Base-by-base conservation (phyloP, 2,888 invertebrate species). In the Mesopsocus fuscifrons region DNA sequence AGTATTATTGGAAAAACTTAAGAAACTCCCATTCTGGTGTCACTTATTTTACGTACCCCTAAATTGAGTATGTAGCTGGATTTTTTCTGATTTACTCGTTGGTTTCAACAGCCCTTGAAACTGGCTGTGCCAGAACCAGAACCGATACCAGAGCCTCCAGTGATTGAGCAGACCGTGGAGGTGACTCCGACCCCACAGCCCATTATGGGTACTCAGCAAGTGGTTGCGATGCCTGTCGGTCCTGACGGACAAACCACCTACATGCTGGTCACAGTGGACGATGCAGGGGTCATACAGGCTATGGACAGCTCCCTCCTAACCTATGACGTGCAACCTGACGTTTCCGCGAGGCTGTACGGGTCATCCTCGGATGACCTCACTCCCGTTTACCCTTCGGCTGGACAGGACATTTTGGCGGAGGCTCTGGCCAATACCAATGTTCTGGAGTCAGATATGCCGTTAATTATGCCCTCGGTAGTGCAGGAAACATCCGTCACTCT, bases 161-260 rank as follows among this genome's bases (percentile, higher is more conserved):
- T n/a, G n/a, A n/a, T n/a, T n/a, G n/a, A n/a, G n/a, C n/a, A n/a
- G n/a, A n/a, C n/a, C n/a, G n/a, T n/a, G n/a, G n/a, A n/a, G n/a
- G n/a, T n/a, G n/a, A n/a, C n/a, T n/a, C n/a, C n/a, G n/a, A n/a
- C n/a, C n/a, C n/a, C n/a, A n/a, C n/a, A n/a, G n/a, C n/a, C 38
- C 16, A 20, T 20, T 5, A 13, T 20, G 20, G 73, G 75, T 53
- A 71, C 74, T 0, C 26, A 6, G 8, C 76, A 77, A 55, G 66
- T 79, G 52, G 63, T 77, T 54, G 79, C 79, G 11, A 66, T 82
- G 34, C 34, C 38, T 4, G 78, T 77, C 51, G 73, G 74, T 50
- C 70, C 73, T 46, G 77, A 77, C 42, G 79, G 80, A 3, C 74
- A 77, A 20, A 69, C 78, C 46, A 73, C 75, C 1, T 80, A 79